Evolutionary conservation across 1,140 invertebrate genomes (phyloP).

Genomic region (Octopus bimaculoides): DNA sequence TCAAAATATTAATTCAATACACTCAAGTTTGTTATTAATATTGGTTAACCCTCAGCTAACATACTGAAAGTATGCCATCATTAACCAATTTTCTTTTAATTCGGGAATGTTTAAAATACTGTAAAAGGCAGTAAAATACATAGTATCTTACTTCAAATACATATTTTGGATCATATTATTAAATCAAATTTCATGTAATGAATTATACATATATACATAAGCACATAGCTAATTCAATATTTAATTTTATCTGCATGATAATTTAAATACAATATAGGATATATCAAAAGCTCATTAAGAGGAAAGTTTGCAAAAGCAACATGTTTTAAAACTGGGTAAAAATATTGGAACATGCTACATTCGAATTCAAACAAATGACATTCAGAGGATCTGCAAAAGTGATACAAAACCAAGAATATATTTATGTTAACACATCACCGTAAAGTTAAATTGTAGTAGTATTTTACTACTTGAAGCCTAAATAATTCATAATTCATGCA

Average conservation of each 20-base stretch:
- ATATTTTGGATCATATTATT: too few species aligned
- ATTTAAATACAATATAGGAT: not conserved
- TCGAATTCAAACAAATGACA: not conserved
- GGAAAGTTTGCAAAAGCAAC: conserved; percentile 11
- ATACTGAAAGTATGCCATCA: not conserved
- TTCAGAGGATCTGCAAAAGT: conserved; percentile 8
- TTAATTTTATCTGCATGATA: conserved; percentile 4
- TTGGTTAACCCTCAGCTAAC: not conserved
- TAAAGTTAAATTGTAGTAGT: not conserved
- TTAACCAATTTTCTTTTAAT: not conserved
- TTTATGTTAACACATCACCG: not conserved
- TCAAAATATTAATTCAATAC: too few species aligned
- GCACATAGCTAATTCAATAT: not conserved
- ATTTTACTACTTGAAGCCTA: not conserved
- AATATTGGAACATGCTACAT: not conserved
- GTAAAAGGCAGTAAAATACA: too few species aligned
- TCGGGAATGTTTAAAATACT: too few species aligned
- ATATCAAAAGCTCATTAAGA: conserved; percentile 10
- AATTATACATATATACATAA: not conserved
- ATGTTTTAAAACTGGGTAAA: conserved; percentile 5
- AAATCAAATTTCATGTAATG: not conserved
- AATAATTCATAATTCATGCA: not conserved
- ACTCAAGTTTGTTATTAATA: too few species aligned
- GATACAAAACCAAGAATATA: not conserved
- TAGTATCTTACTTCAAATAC: too few species aligned